These are phyloP conservation scores for Enteromius argenteus DNA, from an alignment of 2,797 vertebrate species.

Conservation along the genomic window DNA sequence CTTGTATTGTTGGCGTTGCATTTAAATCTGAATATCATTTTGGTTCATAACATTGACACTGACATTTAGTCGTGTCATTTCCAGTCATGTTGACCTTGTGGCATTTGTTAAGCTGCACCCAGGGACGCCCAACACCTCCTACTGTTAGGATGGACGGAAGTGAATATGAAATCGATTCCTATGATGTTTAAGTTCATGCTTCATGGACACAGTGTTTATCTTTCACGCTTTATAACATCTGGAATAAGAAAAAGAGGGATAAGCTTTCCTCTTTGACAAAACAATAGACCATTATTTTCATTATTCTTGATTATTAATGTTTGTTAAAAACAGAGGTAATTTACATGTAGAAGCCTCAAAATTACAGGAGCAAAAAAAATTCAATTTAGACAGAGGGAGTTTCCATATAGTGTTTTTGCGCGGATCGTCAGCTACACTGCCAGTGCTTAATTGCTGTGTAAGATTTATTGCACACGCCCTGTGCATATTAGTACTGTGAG, in stretches of 20 bases:
- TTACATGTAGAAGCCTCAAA: background rate
- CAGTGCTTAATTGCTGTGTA: background rate
- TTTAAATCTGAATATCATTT: background rate
- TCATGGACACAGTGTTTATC: background rate
- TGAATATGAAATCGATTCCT: background rate
- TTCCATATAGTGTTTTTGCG: background rate
- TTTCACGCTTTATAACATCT: background rate
- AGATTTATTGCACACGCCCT: conserved; percentile 4
- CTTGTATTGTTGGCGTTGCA: background rate
- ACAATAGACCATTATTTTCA: background rate
- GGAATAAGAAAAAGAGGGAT: background rate
- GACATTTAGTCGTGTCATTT: background rate
- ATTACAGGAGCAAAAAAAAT: background rate
- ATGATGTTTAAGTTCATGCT: background rate
- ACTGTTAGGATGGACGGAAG: background rate
- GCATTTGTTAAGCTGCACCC: background rate
- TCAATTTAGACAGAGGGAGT: background rate
- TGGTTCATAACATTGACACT: background rate
- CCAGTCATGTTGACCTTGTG: background rate
- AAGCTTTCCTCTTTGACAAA: background rate
- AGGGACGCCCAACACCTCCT: background rate
- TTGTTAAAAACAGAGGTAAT: background rate
- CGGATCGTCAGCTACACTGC: background rate
- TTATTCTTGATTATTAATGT: background rate
- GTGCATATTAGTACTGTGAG: conserved; percentile 10